Evolutionary conservation across 2,888 invertebrate genomes (phyloP).

Genomic region (Laspeyria flexula): DNA sequence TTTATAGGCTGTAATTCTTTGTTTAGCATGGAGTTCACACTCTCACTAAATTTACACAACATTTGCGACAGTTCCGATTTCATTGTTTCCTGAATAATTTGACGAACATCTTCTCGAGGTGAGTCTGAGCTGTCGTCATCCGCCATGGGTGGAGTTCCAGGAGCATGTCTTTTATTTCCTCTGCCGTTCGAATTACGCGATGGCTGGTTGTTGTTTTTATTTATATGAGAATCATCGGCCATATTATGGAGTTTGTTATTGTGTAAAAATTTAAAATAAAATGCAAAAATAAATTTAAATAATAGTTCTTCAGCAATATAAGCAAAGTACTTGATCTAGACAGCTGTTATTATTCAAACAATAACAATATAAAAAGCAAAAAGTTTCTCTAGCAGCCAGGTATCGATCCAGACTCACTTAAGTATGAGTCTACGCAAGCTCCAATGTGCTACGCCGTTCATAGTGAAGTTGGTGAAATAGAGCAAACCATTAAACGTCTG

Average conservation of each 20-base stretch:
- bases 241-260: neutral
- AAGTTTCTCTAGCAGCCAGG: too few species aligned
- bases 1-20: neutral
- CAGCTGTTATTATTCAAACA: too few species aligned
- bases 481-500: too few species aligned
- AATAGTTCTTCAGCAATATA: too few species aligned
- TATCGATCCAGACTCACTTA: too few species aligned
- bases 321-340: too few species aligned
- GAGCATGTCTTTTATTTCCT: neutral
- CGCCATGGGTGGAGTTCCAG: constrained; percentile 1
- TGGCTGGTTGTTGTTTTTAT: neutral
- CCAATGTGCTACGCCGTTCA: too few species aligned
- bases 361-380: too few species aligned
- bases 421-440: too few species aligned
- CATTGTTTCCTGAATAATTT: constrained; percentile 5
- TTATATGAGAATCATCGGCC: neutral
- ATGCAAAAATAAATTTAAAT: too few species aligned
- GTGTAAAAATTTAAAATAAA: too few species aligned
- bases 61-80: constrained; percentile 17
- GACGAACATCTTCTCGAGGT: neutral
- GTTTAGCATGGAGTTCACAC: neutral
- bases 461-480: too few species aligned
- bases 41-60: neutral
- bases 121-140: neutral
- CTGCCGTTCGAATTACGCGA: neutral